phyloP scores from a whole-genome alignment of 2,113 vertebrate species.

The Brachyhypopomus occidentalis region DNA sequence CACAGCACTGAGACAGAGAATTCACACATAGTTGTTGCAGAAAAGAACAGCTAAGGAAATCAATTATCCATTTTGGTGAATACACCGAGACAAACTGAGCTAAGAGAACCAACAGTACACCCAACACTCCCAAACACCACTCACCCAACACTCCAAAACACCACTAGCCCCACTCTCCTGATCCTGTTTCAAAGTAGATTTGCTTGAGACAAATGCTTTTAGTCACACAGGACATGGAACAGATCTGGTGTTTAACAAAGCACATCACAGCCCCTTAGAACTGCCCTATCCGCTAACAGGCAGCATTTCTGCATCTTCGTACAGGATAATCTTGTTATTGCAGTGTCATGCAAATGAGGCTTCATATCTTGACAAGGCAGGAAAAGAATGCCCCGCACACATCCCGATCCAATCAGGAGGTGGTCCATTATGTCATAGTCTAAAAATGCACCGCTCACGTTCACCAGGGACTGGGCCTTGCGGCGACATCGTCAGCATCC shows the following conservation, averaged over 20 bases:
- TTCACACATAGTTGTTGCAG: neutral
- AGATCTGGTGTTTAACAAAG: neutral
- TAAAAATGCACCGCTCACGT: neutral
- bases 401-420: neutral
- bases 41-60: neutral
- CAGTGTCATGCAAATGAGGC: neutral
- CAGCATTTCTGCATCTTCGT: neutral
- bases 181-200: neutral
- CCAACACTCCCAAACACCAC: too few species aligned
- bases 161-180: neutral
- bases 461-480: neutral
- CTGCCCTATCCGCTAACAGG: neutral
- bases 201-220: neutral
- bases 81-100: neutral
- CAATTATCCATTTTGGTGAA: slow-evolving; percentile 8
- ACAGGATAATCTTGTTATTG: neutral
- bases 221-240: neutral
- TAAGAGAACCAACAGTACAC: neutral
- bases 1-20: neutral
- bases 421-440: neutral
- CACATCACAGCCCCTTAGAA: neutral
- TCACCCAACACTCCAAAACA: neutral
- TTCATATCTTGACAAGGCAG: neutral
- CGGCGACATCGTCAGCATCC: neutral
- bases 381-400: neutral